Percentiles rank a stretch among this genome's conserved stretches.
These are phyloP conservation scores for Novumbra hubbsi DNA, from an alignment of 2,797 vertebrate genomes.

Conservation along the genomic window DNA sequence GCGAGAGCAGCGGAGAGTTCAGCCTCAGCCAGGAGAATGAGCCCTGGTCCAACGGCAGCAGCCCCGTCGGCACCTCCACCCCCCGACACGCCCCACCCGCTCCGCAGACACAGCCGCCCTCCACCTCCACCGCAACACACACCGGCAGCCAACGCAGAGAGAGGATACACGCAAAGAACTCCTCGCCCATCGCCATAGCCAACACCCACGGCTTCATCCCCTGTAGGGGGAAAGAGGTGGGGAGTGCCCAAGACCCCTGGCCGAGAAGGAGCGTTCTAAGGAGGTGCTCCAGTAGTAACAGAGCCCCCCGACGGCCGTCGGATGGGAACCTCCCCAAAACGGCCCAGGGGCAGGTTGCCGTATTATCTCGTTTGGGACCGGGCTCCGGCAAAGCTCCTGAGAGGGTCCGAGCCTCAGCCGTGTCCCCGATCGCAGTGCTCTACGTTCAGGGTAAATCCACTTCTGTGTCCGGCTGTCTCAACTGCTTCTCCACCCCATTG, in stretches of 20 bases:
- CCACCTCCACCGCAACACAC: constrained; percentile 37
- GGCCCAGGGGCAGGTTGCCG: constrained; percentile 26
- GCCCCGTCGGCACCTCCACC: constrained; percentile 76
- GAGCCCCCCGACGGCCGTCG: constrained; percentile 53
- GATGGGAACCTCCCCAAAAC: constrained; percentile 43
- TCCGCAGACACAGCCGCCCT: constrained; percentile 50
- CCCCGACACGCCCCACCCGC: constrained; percentile 59
- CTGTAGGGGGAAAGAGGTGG: constrained; percentile 38
- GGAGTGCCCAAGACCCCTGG: constrained; percentile 61
- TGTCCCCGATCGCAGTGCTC: constrained; percentile 64
- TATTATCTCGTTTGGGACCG: constrained; percentile 26
- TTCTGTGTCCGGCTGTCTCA: constrained; percentile 80
- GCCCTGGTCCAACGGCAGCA: constrained; percentile 90
- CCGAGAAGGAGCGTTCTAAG: constrained; percentile 60
- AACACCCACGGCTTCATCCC: constrained; percentile 26
- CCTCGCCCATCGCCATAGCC: constrained; percentile 16
- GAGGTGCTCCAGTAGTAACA: constrained; percentile 49
- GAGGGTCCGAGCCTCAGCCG: constrained; percentile 44
- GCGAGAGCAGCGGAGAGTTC: constrained; percentile 93
- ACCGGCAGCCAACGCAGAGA: constrained; percentile 40
- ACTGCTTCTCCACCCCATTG: constrained; percentile 76
- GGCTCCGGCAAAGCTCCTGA: constrained; percentile 47
- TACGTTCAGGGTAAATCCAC: constrained; percentile 80
- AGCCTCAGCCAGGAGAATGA: constrained; percentile 85
- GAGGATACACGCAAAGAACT: constrained; percentile 50